Conservation (phyloP, 2,888 invertebrate species). For the Xiphydria camelus region DNA sequence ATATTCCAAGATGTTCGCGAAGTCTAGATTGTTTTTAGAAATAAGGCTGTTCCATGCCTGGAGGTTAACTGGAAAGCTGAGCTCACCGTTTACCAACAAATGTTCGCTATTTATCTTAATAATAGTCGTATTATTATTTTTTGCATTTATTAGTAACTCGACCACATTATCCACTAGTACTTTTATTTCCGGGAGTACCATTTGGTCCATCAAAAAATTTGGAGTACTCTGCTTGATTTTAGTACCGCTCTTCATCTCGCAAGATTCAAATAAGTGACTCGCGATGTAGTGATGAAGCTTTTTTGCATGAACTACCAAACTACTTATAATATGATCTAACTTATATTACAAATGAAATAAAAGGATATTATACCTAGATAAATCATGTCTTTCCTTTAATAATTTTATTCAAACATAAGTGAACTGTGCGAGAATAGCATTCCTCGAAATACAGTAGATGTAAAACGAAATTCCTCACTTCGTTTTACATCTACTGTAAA, state of each 20-base stretch:
- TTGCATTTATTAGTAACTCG: slow-evolving; percentile 28
- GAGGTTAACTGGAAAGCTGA: slow-evolving; percentile 65
- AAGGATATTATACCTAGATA: background rate
- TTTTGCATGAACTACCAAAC: too few species aligned
- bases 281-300: too few species aligned
- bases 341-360: too few species aligned
- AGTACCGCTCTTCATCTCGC: too few species aligned
- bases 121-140: slow-evolving; percentile 32
- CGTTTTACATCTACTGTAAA: background rate
- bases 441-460: too few species aligned
- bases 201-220: too few species aligned
- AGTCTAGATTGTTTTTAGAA: slow-evolving; percentile 19
- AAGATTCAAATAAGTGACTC: too few species aligned
- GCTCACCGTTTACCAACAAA: slow-evolving; percentile 64
- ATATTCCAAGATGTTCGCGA: slow-evolving; percentile 42
- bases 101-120: slow-evolving; percentile 66
- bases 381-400: too few species aligned
- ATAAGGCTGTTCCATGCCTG: slow-evolving; percentile 64
- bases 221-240: too few species aligned
- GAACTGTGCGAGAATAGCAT: background rate
- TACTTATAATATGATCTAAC: too few species aligned
- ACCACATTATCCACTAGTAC: slow-evolving; percentile 28
- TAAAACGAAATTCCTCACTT: too few species aligned
- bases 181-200: too few species aligned
- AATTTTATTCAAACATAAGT: slow-evolving; percentile 1